Percentiles rank a stretch among this genome's conserved stretches.
Conservation (phyloP, 1,140 invertebrate species). For the Steinernema khuongi region DNA sequence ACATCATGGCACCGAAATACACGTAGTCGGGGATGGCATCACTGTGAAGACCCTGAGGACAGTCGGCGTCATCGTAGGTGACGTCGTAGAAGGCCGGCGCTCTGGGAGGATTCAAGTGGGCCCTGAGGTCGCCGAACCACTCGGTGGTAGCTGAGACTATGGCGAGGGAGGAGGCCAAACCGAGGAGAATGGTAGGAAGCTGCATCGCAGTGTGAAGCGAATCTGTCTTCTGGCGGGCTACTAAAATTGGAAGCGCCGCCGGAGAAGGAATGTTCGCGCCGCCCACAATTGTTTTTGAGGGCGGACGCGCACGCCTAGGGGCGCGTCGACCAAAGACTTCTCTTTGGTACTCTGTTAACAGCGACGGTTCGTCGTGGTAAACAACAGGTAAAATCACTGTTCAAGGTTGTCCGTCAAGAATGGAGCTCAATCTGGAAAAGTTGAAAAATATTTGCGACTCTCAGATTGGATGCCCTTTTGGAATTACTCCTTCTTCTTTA, state of each 20-base stretch:
- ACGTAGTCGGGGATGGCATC: conserved; percentile 57
- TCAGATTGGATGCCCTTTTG: neutral
- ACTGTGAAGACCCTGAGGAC: conserved; percentile 50
- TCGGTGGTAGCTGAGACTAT: conserved; percentile 48
- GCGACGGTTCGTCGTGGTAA: neutral
- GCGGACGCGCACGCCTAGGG: neutral
- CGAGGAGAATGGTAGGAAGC: neutral
- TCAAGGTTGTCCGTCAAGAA: neutral
- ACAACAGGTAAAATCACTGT: neutral
- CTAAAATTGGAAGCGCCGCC: neutral
- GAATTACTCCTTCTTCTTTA: no score
- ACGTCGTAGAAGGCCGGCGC: conserved; percentile 55
- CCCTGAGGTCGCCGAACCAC: conserved; percentile 57
- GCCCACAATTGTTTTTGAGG: conserved; percentile 15
- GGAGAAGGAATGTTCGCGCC: conserved; percentile 14
- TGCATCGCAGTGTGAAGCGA: neutral
- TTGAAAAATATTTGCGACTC: neutral
- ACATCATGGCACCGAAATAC: conserved; percentile 58
- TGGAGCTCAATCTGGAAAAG: no score
- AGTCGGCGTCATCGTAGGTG: conserved; percentile 55
- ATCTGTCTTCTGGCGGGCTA: neutral
- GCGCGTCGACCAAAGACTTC: neutral
- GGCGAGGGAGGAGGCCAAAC: conserved; percentile 51
- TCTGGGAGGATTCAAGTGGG: conserved; percentile 53
- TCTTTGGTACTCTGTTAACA: neutral